Base-by-base conservation (phyloP, 2,113 vertebrate genomes). In the Natator depressus region DNA sequence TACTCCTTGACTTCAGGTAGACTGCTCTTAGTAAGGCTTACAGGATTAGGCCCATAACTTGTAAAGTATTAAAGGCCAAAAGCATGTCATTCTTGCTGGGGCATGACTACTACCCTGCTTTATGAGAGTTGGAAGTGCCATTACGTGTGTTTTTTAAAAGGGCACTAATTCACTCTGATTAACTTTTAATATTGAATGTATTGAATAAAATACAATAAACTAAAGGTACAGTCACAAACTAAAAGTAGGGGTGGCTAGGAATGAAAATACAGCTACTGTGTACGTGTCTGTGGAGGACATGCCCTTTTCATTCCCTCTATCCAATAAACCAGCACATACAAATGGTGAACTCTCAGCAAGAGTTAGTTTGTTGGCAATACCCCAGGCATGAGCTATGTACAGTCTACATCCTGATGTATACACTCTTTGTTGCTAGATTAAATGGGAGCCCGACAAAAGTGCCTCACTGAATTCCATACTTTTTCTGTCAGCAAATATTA, bases 401-500 rank as follows among this genome's bases (percentile, higher is more conserved):
- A 22, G 35, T 84, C 47, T n/a, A 22, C 46, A 47, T 84, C 82
- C 93, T 65, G 22, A 49, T 35, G 80, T 1, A 5, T 20, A 80
- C 31, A 19, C 8, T 42, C 80, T 38, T 88, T 59, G 2, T 62
- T 79, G 90, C 59, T 80, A 1, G 83, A 62, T 89, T 86, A 69
- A 86, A 72, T 3, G 53, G 94, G 79, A 95, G 46, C 91, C 94
- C 92, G 85, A 91, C 87, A 88, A 83, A 95, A 97, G 72, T 38
- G 10, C 57, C 91, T 91, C 51, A 59, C 55, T 35, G 51, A 38
- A 0, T 94, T 95, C 94, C 84, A 93, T 50, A 47, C 92, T 81
- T 97, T 51, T 49, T n/a, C 82, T 92, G 69, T 95, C 97, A 97
- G 95, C 90, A 97, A 84, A 78, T 89, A 57, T 59, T 94, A 91